Conservation (phyloP, 2,113 vertebrate genomes). For the Craseonycteris thonglongyai region DNA sequence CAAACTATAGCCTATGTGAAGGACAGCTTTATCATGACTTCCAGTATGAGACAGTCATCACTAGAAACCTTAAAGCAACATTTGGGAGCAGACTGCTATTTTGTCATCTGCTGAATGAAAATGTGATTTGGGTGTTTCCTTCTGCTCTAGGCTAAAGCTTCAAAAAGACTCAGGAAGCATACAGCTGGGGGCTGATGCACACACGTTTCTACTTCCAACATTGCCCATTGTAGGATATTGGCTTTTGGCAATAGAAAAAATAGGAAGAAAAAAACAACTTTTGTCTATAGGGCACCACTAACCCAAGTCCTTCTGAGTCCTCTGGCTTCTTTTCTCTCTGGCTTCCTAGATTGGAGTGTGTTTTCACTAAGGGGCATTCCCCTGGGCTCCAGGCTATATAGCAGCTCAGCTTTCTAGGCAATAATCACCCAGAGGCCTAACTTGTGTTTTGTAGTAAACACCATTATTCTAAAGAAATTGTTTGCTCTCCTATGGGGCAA, state of each 20-base stretch:
- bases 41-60: background rate
- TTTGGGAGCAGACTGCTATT: background rate
- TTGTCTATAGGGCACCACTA: background rate
- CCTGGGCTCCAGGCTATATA: background rate
- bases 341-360: background rate
- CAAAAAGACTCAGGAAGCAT: background rate
- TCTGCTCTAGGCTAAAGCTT: background rate
- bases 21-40: background rate
- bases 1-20: background rate
- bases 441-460: background rate
- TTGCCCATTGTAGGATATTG: background rate
- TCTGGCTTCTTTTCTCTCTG: background rate
- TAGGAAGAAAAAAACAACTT: background rate
- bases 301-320: background rate
- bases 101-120: background rate
- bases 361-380: background rate
- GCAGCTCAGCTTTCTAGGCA: background rate
- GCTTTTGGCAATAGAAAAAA: slow-evolving; percentile 5
- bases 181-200: background rate
- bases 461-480: background rate
- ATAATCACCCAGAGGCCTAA: background rate
- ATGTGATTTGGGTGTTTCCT: background rate
- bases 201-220: background rate
- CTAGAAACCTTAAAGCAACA: background rate
- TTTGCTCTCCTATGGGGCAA: background rate